Conservation (phyloP, 2,888 invertebrate genomes). For the Phanerotoma sp. region DNA sequence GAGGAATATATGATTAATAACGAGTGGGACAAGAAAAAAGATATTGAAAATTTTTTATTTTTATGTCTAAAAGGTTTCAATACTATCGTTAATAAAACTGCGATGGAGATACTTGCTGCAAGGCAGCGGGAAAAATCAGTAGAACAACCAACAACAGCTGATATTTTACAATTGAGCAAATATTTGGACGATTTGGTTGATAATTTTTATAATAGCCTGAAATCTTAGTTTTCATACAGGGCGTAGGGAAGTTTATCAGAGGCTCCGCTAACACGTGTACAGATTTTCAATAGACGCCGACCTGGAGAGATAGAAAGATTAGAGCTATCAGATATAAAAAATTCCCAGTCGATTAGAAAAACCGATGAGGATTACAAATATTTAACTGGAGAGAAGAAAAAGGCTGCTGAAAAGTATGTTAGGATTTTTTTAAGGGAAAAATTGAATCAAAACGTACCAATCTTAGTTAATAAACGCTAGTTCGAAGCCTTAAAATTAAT, state of each 20-base stretch:
- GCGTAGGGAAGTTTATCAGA: constrained; percentile 20
- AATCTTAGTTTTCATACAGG: constrained; percentile 8
- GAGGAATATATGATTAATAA: constrained; percentile 26
- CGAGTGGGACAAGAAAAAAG: constrained; percentile 19
- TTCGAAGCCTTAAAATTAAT: constrained; percentile 19
- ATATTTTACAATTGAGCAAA: constrained; percentile 21
- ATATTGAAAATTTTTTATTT: constrained; percentile 27
- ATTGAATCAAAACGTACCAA: constrained; percentile 18
- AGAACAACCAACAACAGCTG: constrained; percentile 19
- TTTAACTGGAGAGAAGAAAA: constrained; percentile 15
- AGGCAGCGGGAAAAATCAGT: constrained; percentile 14
- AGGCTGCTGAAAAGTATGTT: constrained; percentile 13
- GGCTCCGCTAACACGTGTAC: constrained; percentile 14
- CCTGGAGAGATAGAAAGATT: constrained; percentile 32
- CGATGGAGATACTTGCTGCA: constrained; percentile 20
- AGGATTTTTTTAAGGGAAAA: constrained; percentile 27
- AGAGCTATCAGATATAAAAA: constrained; percentile 24
- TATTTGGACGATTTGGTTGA: constrained; percentile 15
- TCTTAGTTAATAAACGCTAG: constrained; percentile 21
- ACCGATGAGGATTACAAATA: constrained; percentile 16
- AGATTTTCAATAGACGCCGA: constrained; percentile 34
- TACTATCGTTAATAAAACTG: constrained; percentile 19
- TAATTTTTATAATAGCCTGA: constrained; percentile 4
- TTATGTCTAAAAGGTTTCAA: constrained; percentile 23
- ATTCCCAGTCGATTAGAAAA: constrained; percentile 15